These are phyloP conservation scores for Belgica antarctica DNA, from an alignment of 2,888 invertebrate genomes.

Conservation along the genomic window DNA sequence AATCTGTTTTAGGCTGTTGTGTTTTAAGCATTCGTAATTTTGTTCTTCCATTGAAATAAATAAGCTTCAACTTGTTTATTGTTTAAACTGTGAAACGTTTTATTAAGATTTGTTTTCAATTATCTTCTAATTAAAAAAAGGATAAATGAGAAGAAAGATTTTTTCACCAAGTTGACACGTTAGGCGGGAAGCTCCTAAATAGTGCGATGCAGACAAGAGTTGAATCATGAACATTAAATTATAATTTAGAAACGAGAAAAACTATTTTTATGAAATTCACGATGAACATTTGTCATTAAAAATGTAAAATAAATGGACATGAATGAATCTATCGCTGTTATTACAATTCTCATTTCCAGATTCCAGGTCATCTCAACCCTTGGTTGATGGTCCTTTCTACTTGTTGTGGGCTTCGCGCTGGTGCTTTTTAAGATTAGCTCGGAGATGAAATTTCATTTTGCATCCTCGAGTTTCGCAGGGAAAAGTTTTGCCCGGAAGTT, in stretches of 20 bases:
- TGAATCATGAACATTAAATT: too few species aligned
- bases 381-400: not conserved
- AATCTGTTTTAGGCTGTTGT: slow-evolving; percentile 37
- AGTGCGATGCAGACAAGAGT: not conserved
- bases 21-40: slow-evolving; percentile 34
- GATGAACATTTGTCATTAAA: slow-evolving; percentile 15
- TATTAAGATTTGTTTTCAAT: too few species aligned
- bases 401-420: not conserved
- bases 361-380: too few species aligned
- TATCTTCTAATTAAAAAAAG: too few species aligned
- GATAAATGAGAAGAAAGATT: too few species aligned
- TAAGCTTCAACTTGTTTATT: slow-evolving; percentile 8
- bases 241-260: not conserved
- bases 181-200: too few species aligned
- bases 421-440: slow-evolving; percentile 1
- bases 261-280: too few species aligned
- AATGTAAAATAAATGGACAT: slow-evolving; percentile 9
- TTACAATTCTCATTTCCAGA: not conserved
- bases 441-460: not conserved
- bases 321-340: not conserved
- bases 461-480: not conserved
- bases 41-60: slow-evolving; percentile 41
- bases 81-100: not conserved
- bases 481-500: not conserved
- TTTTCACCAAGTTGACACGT: too few species aligned